Evolutionary conservation across 2,113 vertebrate genomes (phyloP), one percentile per base, ranked within the genome.

Genomic region (Serinus canaria): DNA sequence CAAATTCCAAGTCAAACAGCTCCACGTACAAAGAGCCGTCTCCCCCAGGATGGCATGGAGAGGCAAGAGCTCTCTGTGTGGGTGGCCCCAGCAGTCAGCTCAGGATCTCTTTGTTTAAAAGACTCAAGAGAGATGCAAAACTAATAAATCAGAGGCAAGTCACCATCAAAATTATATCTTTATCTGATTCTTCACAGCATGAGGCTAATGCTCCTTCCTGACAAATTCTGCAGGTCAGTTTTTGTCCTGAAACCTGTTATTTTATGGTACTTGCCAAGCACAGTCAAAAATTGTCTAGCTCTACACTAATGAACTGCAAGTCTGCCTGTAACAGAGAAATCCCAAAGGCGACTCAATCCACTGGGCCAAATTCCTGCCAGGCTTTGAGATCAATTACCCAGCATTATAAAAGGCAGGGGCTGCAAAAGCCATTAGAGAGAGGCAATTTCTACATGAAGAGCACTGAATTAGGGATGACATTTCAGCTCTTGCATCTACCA

Each of bases 391-490:
- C 94, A 94, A 96, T 94, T 96, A 96, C 69, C 88, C 53, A 33
- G 90, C 92, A 70, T 94, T 87, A 97, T 31, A 28, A 86, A 90
- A 96, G 93, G 80, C 89, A 94, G 83, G 92, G 88, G 86, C 88
- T 79, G 85, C 73, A 95, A 84, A 91, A 91, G 56, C 94, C 95
- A 97, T 97, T 96, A 96, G 92, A 59, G 73, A 88, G 82, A 84
- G 87, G 89, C 91, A 87, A 96, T 96, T 94, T 96, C 76, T 82
- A 21, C 88, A 84, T 69, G 80, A 87, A 39, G 90, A 95, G 37
- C 10, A 90, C 66, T 66, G 80, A 95, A 97, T 96, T 94, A 93
- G 83, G 93, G 88, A 97, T 96, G 96, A 89, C 95, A 93, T 96
- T 96, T 96, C 92, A 90, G 95, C 83, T 73, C 73, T 83, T 94